These are phyloP conservation scores for Drosophila leonis DNA, from an alignment of 2,888 invertebrate species.

Conservation along the genomic window DNA sequence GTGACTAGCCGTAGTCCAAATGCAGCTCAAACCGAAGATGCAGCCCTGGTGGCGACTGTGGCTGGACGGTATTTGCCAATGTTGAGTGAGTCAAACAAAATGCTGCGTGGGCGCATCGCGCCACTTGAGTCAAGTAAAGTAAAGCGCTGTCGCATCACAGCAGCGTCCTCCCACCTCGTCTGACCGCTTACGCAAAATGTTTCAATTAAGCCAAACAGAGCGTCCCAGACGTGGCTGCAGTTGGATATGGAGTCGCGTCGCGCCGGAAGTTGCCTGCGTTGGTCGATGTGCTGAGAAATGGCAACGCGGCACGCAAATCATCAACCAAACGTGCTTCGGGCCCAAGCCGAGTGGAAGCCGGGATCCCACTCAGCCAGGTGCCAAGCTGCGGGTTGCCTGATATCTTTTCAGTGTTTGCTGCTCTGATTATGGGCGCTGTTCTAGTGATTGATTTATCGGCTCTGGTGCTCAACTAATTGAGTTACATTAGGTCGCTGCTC, in stretches of 20 bases:
- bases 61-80: constrained; percentile 26
- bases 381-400: constrained; percentile 66
- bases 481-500: constrained; percentile 64
- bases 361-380: constrained; percentile 58
- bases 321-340: constrained; percentile 43
- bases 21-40: constrained; percentile 30
- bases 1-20: constrained; percentile 67
- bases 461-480: constrained; percentile 62
- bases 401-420: constrained; percentile 32
- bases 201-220: constrained; percentile 69
- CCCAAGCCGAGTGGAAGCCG: constrained; percentile 1
- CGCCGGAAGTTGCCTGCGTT: constrained; percentile 66
- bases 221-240: constrained; percentile 20
- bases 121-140: constrained; percentile 36
- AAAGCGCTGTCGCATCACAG: constrained; percentile 34
- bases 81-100: constrained; percentile 59
- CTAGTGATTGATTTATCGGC: constrained; percentile 73
- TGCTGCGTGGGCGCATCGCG: constrained; percentile 65
- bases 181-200: constrained; percentile 79
- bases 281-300: constrained; percentile 66
- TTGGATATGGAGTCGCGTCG: not conserved
- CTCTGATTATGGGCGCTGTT: constrained; percentile 56
- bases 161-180: constrained; percentile 53
- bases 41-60: not conserved
- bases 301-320: constrained; percentile 73